Evolutionary conservation across 2,888 invertebrate genomes (phyloP).

Genomic region (Aradus depressus): DNA sequence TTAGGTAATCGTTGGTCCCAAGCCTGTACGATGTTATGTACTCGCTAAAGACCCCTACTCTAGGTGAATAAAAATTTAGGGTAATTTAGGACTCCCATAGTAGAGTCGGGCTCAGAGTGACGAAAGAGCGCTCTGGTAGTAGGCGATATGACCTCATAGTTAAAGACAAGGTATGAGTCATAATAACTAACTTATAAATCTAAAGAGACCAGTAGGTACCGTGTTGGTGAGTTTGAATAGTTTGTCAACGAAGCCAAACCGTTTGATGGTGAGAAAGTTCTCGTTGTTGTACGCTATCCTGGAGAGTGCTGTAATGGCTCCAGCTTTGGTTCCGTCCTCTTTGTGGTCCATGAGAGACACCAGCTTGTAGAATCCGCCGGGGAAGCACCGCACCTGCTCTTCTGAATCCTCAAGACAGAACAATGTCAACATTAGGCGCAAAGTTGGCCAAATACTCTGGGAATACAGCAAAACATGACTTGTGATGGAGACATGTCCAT

Average conservation of each 20-base stretch:
- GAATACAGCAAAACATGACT: too few species aligned
- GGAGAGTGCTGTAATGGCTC: constrained; percentile 4
- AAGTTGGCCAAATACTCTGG: too few species aligned
- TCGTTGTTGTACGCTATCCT: not conserved
- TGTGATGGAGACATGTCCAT: too few species aligned
- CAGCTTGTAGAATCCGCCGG: constrained; percentile 1
- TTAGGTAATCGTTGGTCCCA: too few species aligned
- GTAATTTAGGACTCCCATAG: too few species aligned
- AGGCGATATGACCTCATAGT: too few species aligned
- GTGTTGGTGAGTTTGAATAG: constrained; percentile 1
- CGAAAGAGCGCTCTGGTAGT: too few species aligned
- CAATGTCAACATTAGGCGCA: constrained; percentile 3
- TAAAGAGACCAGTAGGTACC: not conserved
- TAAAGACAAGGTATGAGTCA: too few species aligned
- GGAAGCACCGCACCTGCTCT: not conserved
- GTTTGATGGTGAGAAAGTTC: not conserved
- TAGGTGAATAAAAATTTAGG: too few species aligned
- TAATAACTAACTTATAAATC: not conserved
- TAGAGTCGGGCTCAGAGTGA: too few species aligned
- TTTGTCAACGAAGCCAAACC: constrained; percentile 1
- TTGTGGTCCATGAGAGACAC: not conserved
- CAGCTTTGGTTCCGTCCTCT: constrained; percentile 9
- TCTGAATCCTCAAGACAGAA: not conserved
- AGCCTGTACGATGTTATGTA: too few species aligned
- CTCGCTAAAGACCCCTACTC: too few species aligned